Base-by-base conservation (phyloP, 2,797 vertebrate genomes). In the Poecilia velifera region DNA sequence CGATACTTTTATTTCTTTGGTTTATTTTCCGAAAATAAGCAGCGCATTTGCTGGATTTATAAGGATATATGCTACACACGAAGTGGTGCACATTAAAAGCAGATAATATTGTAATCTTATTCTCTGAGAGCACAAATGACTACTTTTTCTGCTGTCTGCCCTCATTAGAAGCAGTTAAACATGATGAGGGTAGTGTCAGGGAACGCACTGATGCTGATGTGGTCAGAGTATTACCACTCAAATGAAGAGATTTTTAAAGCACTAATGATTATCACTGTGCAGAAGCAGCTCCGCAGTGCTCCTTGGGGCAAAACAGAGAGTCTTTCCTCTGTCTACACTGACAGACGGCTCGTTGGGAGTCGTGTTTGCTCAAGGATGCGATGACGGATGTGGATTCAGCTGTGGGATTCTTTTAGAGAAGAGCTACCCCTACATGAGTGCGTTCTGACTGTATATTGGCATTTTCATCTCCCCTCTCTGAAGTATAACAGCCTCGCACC, bases 401-500 rank as follows among this genome's bases (percentile, higher is more conserved):
- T 39, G 76, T 14, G 59, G 80, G 51, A 36, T 47, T 74, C 57
- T 80, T 88, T 79, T n/a, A 64, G 83, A 75, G 62, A 79, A 86
- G n/a, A 71, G 28, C 34, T 82, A 57, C 51, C 41, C 41, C 16
- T 25, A 86, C 72, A 62, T 6, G 0, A 55, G 25, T 6, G 64
- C 64, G 76, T 87, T 73, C 84, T 76, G 46, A 77, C 78, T 83
- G 39, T 76, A 70, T 82, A 78, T 84, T 55, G 72, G 72, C 81
- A 76, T 84, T 84, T 81, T 78, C 53, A 73, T 1, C 80, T 73
- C 79, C 73, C 22, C 34, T 83, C 90, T 83, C 87, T 7, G 76
- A 82, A 68, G 85, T 57, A 41, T 77, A 80, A 76, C 77, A 83
- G 89, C 86, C 78, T 82, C 73, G 81, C 53, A 85, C 87, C 85